phyloP scores from a whole-genome alignment of 2,888 invertebrate species.

The Volucella bombylans region DNA sequence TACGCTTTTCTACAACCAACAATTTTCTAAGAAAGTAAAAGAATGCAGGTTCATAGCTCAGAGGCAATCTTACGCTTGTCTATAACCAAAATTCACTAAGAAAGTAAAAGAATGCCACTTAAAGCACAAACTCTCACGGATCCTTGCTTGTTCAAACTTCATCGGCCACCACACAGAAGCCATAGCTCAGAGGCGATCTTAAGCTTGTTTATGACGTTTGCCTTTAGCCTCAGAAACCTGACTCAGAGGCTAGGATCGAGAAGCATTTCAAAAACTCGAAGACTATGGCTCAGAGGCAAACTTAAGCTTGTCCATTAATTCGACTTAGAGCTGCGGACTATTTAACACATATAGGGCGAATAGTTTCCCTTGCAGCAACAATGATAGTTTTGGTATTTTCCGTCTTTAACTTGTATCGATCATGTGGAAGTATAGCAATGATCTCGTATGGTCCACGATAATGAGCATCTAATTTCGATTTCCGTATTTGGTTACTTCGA shows the following conservation, averaged over 20 bases:
- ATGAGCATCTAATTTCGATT: constrained; percentile 15
- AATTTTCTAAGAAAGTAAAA: too few species aligned
- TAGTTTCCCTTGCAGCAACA: not conserved
- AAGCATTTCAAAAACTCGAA: not conserved
- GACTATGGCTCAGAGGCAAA: too few species aligned
- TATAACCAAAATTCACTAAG: too few species aligned
- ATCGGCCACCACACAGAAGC: not conserved
- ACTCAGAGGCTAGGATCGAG: too few species aligned
- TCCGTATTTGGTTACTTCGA: constrained; percentile 4
- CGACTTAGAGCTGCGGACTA: too few species aligned
- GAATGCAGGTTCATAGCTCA: too few species aligned
- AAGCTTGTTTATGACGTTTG: not conserved
- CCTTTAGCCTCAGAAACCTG: too few species aligned
- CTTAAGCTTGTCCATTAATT: too few species aligned
- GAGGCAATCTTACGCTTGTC: too few species aligned
- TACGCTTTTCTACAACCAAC: too few species aligned
- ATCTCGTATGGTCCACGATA: constrained; percentile 18
- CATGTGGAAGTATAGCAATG: constrained; percentile 3
- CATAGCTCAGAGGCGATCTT: constrained; percentile 5
- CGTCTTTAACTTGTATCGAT: constrained; percentile 18
- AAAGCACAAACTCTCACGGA: too few species aligned
- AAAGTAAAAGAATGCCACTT: too few species aligned
- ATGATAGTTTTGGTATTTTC: not conserved
- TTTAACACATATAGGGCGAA: constrained; percentile 5
- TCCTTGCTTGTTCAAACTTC: not conserved